phyloP scores from a whole-genome alignment of 2,797 vertebrate genomes.

The Neosilurus mollespiculum region DNA sequence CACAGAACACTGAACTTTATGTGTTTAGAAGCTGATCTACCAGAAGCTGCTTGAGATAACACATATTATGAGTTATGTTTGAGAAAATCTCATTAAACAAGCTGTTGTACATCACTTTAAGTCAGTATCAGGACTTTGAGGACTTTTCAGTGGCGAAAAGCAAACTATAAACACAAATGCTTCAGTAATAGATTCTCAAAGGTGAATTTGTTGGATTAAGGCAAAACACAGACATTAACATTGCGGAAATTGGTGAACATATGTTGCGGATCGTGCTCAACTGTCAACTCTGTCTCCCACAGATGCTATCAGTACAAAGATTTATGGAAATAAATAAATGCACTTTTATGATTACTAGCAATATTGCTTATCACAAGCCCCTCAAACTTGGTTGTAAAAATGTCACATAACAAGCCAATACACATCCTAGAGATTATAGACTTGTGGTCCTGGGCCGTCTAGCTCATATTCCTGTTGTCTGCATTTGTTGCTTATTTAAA shows the following conservation, averaged over 20 bases:
- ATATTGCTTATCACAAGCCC: neutral
- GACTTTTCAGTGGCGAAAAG: slow-evolving; percentile 19
- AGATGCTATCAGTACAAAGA: neutral
- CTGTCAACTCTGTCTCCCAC: neutral
- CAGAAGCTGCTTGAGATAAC: slow-evolving; percentile 34
- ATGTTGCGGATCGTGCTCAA: neutral
- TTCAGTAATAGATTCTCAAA: neutral
- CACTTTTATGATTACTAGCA: neutral
- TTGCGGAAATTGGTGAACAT: neutral
- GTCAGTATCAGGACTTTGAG: slow-evolving; percentile 51
- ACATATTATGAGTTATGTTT: slow-evolving; percentile 45
- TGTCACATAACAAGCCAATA: neutral
- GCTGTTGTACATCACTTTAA: slow-evolving; percentile 52
- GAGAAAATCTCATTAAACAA: slow-evolving; percentile 48
- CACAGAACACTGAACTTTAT: slow-evolving; percentile 46
- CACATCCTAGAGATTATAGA: neutral
- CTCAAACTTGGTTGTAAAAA: neutral
- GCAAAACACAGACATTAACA: neutral
- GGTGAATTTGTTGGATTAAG: neutral
- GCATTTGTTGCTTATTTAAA: neutral
- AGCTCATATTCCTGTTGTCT: neutral
- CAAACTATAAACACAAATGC: neutral
- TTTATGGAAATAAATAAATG: neutral
- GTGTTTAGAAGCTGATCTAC: slow-evolving; percentile 51
- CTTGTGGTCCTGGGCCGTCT: neutral